A percentile compares a stretch with the other conserved stretches of the same genome.
Evolutionary conservation across 2,797 vertebrate species (phyloP).

Genomic region (Podarcis siculus): DNA sequence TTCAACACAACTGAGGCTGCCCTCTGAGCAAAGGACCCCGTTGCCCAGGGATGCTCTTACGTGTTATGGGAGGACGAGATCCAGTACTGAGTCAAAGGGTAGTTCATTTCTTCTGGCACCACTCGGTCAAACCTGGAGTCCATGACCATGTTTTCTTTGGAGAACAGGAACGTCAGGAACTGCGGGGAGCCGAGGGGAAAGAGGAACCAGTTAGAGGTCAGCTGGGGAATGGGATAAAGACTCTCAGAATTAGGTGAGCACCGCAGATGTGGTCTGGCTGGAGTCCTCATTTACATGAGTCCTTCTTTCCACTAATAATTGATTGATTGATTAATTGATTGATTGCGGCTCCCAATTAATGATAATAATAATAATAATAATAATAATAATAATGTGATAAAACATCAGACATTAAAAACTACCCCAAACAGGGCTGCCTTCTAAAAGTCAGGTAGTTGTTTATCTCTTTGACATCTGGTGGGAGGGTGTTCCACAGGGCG

Average conservation of each 20-base stretch:
- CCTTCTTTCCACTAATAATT: not conserved
- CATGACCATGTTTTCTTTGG: slow-evolving; percentile 77
- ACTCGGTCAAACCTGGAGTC: slow-evolving; percentile 68
- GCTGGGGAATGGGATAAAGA: not conserved
- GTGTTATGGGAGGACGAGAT: slow-evolving; percentile 81
- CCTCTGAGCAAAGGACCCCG: rapidly evolving
- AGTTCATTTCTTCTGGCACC: slow-evolving; percentile 75
- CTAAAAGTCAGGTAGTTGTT: too few species aligned
- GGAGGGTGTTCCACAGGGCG: too few species aligned
- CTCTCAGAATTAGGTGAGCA: not conserved
- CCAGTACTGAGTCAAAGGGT: slow-evolving; percentile 79
- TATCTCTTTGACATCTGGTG: too few species aligned
- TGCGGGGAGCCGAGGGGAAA: slow-evolving; percentile 29
- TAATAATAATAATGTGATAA: too few species aligned
- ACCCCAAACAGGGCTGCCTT: too few species aligned
- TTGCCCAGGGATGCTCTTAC: slow-evolving; percentile 45
- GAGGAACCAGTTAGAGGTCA: slow-evolving; percentile 8
- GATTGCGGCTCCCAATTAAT: too few species aligned
- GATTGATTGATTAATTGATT: too few species aligned
- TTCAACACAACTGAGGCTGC: not conserved
- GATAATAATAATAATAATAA: too few species aligned
- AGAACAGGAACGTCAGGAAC: slow-evolving; percentile 79
- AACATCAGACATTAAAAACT: too few species aligned
- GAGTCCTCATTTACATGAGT: not conserved
- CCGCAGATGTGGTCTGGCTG: too few species aligned